Base-by-base conservation (phyloP, 2,113 vertebrate species). In the Urocitellus parryii region DNA sequence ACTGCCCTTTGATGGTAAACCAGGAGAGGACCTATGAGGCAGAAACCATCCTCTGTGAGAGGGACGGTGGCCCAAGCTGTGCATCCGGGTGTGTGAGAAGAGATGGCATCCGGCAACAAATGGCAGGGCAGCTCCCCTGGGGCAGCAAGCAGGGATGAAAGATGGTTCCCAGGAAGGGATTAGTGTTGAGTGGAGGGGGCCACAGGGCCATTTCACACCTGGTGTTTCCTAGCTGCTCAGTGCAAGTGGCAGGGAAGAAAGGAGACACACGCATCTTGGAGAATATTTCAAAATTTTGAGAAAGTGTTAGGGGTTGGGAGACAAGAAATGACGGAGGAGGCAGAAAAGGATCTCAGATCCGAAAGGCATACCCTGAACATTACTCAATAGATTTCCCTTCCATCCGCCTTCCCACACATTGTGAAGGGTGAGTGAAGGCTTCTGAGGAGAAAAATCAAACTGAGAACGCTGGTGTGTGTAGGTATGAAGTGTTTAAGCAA, bases 321-420 rank as follows among this genome's bases (percentile, higher is more conserved):
- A 25, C 13, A 74, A 65, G 20, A 58, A 65, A 17, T 56, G 65
- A 78, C 27, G 12, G 34, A 86, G 53, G 39, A 42, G 12, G n/a
- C 67, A 80, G 48, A 82, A 79, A 72, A 53, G 22, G 20, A 72
- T 45, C 76, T 96, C 22, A 42, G 37, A 6, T 76, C 14, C n/a
- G 24, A 61, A 48, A 39, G 56, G 29, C 20, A 11, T 32, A 1
- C 85, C 78, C 56, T 89, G 27, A 48, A 22, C 42, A 29, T 29
- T 4, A 13, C 7, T 45, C 0, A 39, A 45, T 61, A 80, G 29
- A 1, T 25, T 10, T 6, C 17, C 1, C 72, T 16, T 3, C 10
- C 3, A 18, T 13, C 8, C 24, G 8, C 22, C 37, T 65, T 65
- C 5, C 9, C 0, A 0, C 24, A 18, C 12, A 1, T 1, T 34